Percentiles rank a stretch among this genome's conserved stretches.
These are phyloP conservation scores for Epicauta chinensis DNA, from an alignment of 1,140 invertebrate genomes.

Conservation along the genomic window DNA sequence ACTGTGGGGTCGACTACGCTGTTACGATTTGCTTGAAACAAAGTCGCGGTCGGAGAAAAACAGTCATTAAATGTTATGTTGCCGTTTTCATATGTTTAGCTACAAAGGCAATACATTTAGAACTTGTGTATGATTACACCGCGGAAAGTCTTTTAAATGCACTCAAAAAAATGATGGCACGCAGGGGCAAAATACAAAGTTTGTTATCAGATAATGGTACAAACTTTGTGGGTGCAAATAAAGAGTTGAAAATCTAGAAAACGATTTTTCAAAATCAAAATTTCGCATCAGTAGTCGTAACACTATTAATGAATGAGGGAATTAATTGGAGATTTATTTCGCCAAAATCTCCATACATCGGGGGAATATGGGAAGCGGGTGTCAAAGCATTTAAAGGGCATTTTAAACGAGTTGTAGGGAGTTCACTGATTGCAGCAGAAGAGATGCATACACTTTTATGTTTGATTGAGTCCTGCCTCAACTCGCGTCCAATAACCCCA, in stretches of 20 bases:
- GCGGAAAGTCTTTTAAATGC: slow-evolving; percentile 35
- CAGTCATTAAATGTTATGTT: slow-evolving; percentile 30
- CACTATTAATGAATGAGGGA: not conserved
- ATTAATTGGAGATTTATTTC: slow-evolving; percentile 7
- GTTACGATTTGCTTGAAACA: slow-evolving; percentile 24
- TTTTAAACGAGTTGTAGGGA: slow-evolving; percentile 17
- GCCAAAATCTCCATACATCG: not conserved
- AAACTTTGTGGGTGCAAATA: slow-evolving; percentile 27
- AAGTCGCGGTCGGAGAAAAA: slow-evolving; percentile 8
- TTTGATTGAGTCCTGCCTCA: slow-evolving; percentile 31
- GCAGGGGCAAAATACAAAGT: slow-evolving; percentile 19
- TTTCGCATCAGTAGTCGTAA: not conserved
- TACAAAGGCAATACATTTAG: slow-evolving; percentile 36
- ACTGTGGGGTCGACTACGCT: slow-evolving; percentile 29
- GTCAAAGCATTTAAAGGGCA: slow-evolving; percentile 2
- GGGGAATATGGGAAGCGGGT: not conserved
- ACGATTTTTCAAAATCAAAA: not conserved
- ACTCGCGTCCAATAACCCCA: slow-evolving; percentile 34
- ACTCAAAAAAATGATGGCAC: slow-evolving; percentile 31
- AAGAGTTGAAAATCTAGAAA: slow-evolving; percentile 1
- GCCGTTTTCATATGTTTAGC: slow-evolving; percentile 36
- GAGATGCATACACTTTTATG: slow-evolving; percentile 24
- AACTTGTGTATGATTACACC: slow-evolving; percentile 32
- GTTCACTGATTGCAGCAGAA: slow-evolving; percentile 26
- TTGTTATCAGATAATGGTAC: slow-evolving; percentile 32